Conservation (phyloP, 2,113 vertebrate genomes). For the Alectura lathami region DNA sequence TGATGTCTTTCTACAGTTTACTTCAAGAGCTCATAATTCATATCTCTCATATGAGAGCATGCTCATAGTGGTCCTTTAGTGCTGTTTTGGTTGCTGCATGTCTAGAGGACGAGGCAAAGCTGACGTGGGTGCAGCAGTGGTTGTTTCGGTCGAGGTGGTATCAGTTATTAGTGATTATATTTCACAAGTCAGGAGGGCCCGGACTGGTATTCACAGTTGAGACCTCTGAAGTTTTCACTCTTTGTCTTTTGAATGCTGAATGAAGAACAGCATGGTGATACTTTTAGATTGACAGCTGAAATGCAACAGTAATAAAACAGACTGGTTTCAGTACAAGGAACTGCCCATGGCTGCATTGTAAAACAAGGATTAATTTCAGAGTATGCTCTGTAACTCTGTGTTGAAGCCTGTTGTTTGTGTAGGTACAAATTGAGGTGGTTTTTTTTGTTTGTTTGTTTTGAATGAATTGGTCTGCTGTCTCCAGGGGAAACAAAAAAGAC, state of each 20-base stretch:
- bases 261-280: neutral
- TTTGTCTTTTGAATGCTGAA: neutral
- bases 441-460: neutral
- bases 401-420: neutral
- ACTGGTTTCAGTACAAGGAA: neutral
- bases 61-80: neutral
- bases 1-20: neutral
- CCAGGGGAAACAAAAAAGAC: neutral
- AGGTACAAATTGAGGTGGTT: neutral
- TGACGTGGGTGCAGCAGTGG: neutral
- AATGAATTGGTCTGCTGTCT: neutral
- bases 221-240: neutral
- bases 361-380: neutral
- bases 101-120: neutral
- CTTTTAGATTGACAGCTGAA: neutral
- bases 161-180: neutral
- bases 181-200: neutral
- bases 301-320: neutral
- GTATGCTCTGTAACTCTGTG: neutral
- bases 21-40: neutral
- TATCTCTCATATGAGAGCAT: too few species aligned
- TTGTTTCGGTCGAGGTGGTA: neutral
- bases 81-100: neutral
- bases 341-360: neutral
- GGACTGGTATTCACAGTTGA: neutral